These are phyloP conservation scores for Galerucella calmariensis DNA, from an alignment of 2,888 invertebrate species.

Conservation along the genomic window DNA sequence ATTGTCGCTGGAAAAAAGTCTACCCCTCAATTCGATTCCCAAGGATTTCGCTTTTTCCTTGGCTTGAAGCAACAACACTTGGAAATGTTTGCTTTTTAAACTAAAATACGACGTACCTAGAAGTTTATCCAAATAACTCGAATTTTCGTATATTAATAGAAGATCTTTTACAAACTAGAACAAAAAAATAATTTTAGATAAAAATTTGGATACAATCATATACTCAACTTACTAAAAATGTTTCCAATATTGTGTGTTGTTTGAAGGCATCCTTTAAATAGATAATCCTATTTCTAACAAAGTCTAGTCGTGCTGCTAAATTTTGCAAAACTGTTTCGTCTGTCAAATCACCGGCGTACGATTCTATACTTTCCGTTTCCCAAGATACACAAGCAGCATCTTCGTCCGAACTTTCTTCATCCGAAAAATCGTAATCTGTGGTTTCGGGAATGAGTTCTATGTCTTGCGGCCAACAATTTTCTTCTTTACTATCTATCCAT, in stretches of 20 bases:
- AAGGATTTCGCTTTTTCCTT: conserved; percentile 79
- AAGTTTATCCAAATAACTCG: conserved; percentile 85
- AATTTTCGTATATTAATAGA: conserved; percentile 85
- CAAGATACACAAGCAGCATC: conserved; percentile 69
- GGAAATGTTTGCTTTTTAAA: conserved; percentile 71
- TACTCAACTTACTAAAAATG: conserved; percentile 69
- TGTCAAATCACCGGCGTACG: conserved; percentile 68
- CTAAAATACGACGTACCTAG: conserved; percentile 86
- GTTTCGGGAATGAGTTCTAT: conserved; percentile 76
- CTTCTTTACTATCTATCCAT: conserved; percentile 89
- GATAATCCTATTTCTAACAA: conserved; percentile 59
- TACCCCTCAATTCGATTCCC: conserved; percentile 75
- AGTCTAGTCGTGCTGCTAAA: conserved; percentile 74
- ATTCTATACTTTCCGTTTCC: conserved; percentile 81
- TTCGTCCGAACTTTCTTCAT: conserved; percentile 58
- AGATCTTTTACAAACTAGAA: conserved; percentile 80
- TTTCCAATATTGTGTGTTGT: conserved; percentile 80
- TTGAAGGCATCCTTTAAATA: conserved; percentile 82
- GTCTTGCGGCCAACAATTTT: conserved; percentile 92
- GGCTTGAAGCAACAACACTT: conserved; percentile 79
- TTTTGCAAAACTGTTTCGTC: conserved; percentile 67
- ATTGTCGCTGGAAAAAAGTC: conserved; percentile 58
- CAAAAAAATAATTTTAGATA: conserved; percentile 37
- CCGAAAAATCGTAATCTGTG: conserved; percentile 80
- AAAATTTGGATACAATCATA: background rate